A percentile compares a stretch with the other conserved stretches of the same genome.
Conservation (phyloP, 2,113 vertebrate species). For the Cygnus buccinator region DNA sequence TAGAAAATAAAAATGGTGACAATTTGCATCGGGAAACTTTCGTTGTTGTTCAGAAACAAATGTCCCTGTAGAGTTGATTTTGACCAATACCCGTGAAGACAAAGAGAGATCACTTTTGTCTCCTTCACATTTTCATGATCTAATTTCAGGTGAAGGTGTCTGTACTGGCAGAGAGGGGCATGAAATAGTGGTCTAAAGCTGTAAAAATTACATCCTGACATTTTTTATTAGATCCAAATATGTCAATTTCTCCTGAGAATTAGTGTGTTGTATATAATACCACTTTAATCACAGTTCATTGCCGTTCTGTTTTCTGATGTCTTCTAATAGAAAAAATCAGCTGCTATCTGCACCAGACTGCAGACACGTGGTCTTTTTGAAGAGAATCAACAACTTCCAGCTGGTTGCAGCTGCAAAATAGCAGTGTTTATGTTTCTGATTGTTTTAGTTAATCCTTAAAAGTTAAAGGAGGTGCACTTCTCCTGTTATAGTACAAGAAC, state of each 20-base stretch:
- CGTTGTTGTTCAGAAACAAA: background rate
- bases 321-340: background rate
- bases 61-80: background rate
- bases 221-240: background rate
- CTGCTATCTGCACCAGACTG: background rate
- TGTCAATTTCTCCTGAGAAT: background rate
- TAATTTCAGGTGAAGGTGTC: background rate
- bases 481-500: background rate
- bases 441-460: background rate
- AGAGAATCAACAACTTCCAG: background rate
- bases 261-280: background rate
- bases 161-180: background rate
- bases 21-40: background rate
- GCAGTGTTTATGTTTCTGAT: background rate
- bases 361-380: rapidly evolving
- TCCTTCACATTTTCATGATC: background rate
- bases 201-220: background rate
- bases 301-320: background rate
- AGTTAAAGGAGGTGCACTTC: background rate
- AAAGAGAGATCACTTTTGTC: background rate
- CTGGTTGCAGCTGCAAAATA: background rate
- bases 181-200: background rate
- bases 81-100: background rate
- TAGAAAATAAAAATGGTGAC: background rate
- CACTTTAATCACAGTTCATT: background rate